Percentiles rank a stretch among this genome's conserved stretches.
Evolutionary conservation across 2,888 invertebrate genomes (phyloP).

Genomic region (Syrista parreyssii): DNA sequence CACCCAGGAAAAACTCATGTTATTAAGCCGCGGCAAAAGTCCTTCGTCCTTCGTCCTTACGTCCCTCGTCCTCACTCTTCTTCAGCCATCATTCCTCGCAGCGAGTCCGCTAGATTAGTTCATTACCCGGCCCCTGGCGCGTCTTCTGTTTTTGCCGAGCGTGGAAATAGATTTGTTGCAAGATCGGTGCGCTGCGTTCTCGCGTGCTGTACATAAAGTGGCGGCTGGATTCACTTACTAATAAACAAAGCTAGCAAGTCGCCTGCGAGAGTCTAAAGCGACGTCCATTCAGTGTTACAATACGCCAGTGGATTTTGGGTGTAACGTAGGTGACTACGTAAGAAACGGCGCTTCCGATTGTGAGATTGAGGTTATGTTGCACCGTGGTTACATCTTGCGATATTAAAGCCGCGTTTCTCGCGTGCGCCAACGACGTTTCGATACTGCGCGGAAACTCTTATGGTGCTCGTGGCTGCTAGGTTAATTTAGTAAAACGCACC

Average conservation of each 20-base stretch:
- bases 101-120: slow-evolving; percentile 58
- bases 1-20: slow-evolving; percentile 56
- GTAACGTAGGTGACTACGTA: background rate
- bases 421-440: background rate
- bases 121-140: slow-evolving; percentile 56
- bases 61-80: slow-evolving; percentile 16
- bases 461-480: background rate
- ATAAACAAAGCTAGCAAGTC: background rate
- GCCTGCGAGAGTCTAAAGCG: background rate
- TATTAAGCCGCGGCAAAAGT: slow-evolving; percentile 60
- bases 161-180: slow-evolving; percentile 62
- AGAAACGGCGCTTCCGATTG: background rate
- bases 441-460: background rate
- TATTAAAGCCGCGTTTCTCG: background rate
- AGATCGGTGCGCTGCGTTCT: slow-evolving; percentile 44
- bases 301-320: background rate
- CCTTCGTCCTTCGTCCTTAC: slow-evolving; percentile 32
- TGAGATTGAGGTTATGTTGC: background rate
- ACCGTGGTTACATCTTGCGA: background rate
- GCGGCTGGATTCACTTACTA: background rate
- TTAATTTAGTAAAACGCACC: background rate
- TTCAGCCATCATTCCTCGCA: slow-evolving; percentile 7
- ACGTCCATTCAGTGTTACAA: background rate
- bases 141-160: slow-evolving; percentile 58
- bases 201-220: slow-evolving; percentile 24